Base-by-base conservation (phyloP, 1,140 invertebrate species). In the Onthophagus taurus region DNA sequence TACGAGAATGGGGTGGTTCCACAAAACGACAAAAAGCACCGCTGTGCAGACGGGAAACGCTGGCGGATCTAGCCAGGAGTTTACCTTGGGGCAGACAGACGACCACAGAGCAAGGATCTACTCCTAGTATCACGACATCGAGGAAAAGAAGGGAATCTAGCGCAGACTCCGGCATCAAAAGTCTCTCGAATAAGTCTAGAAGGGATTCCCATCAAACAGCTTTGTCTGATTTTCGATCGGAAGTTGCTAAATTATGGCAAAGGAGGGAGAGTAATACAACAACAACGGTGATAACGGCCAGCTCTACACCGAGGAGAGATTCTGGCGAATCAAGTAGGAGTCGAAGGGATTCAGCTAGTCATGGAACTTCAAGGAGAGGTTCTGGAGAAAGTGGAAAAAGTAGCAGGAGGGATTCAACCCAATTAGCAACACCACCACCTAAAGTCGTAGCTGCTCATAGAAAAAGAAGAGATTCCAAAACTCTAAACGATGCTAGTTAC, bases 131-230 rank as follows among this genome's bases (percentile, higher is more conserved):
- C 21, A 47, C 50, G 70, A 26, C 65, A 65, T 55, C 29, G 50
- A 34, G 69, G 78, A 17, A 84, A 85, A 42, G 85, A 0, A 70
- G 85, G 29, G 85, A 89, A 51, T 88, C 83, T 12, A 86, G 83
- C 13, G 83, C 83, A 12, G 84, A 88, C 60, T 83, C 83, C 0
- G 82, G 84, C n/a, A 81, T 85, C 37, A 80, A 82, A 50, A 83
- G 81, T 47, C 77, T 78, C 63, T 66, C 67, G 8, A 81, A 79
- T 0, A 81, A 82, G 51, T 77, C 77, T 2, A 70, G 81, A 7
- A 69, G 81, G 11, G 82, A 85, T 48, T 84, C 82, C 4, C 69
- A 71, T 45, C 69, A 68, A 63, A 73, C 67, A 18, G 68, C 74
- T 18, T 76, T 80, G 31, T 77, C 74, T 53, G 79, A 86, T 53